Percentiles rank a stretch among this genome's conserved stretches.
phyloP scores from a whole-genome alignment of 2,113 vertebrate species.

The Halichoerus grypus region DNA sequence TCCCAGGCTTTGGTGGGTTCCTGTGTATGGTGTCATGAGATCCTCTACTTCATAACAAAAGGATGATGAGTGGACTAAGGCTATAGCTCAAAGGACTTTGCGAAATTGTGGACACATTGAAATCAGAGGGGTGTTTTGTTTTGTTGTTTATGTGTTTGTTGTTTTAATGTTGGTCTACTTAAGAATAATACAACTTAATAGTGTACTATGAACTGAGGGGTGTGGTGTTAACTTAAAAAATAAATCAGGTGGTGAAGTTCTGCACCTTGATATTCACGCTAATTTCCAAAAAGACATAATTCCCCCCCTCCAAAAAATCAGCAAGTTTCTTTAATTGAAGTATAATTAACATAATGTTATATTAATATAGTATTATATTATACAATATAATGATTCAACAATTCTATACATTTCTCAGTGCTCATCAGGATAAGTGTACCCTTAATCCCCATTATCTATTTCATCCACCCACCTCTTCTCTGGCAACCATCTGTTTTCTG shows the following conservation, averaged over 20 bases:
- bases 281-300: neutral
- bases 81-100: conserved; percentile 62
- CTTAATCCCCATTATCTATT: neutral
- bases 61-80: neutral
- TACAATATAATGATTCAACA: neutral
- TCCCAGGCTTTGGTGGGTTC: neutral
- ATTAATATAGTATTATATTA: neutral
- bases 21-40: neutral
- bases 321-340: neutral
- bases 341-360: neutral
- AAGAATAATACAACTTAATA: neutral
- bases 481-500: neutral
- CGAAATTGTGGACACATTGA: conserved; percentile 74
- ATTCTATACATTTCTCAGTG: neutral
- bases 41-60: conserved; percentile 1
- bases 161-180: neutral
- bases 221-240: neutral
- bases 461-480: neutral
- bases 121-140: neutral
- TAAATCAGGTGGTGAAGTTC: neutral
- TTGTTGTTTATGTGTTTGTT: neutral
- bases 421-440: neutral
- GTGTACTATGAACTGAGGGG: neutral
- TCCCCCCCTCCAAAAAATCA: neutral
- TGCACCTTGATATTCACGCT: neutral